Evolutionary conservation across 2,888 invertebrate genomes (phyloP), one percentile per base, ranked within the genome.

Genomic region (Brachyptera putata): DNA sequence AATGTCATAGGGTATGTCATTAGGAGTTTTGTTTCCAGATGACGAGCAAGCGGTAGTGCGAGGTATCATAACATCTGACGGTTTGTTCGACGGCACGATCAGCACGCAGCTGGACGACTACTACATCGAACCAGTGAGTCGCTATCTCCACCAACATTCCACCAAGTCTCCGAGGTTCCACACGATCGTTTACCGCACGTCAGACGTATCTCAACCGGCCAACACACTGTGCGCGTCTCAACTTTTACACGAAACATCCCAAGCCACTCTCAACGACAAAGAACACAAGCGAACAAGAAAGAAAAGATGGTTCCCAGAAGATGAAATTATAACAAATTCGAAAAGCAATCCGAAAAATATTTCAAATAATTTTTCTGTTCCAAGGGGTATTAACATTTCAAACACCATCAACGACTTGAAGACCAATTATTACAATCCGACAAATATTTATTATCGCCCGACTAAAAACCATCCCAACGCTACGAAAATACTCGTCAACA

Each of bases 51-150:
- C 93, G 13, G 77, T 83, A 66, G 91, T 94, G 57, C 87, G 91
- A 71, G 95, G 95, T 39, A 79, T 95, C 69, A 83, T 95, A 68
- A 93, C 93, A 63, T 81, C 83, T 61, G 89, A 92, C 63, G 95
- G 95, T 60, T 80, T 92, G 61, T 91, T 95, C 75, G 95, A 95
- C 73, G 95, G 95, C 57, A 89, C 89, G 58, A 87, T 95, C 71
- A 82, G 84, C 74, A 89, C 91, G 56, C 78, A 79, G 60, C 78
- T 83, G 56, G 90, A 90, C 70, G 89, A 91, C 69, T 91, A 85
- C 76, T 92, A 91, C 75, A 82, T 95, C 67, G 94, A 95, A 74
- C 90, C 90, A 5, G 77, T 87, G 60, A 82, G 82, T 67, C 81
- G 88, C 68, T 89, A 88, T 73, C 65, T 75, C 63, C 75, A 77